Evolutionary conservation across 2,797 vertebrate species (phyloP).

Genomic region (Eremophila alpestris): DNA sequence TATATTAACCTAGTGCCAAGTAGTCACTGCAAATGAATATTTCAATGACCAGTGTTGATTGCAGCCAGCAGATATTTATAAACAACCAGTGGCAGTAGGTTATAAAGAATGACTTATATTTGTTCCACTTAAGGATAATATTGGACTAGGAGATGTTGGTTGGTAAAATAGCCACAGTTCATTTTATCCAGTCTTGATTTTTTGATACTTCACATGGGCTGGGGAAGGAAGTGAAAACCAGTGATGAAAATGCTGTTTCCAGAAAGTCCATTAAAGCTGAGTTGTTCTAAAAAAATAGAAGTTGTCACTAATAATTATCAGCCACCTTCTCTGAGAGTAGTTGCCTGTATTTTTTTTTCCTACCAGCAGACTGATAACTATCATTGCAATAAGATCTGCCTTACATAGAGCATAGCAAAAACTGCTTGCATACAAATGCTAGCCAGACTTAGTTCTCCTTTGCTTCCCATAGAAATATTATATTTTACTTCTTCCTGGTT

Average conservation of each 20-base stretch:
- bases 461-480: conserved; percentile 16
- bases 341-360: conserved; percentile 9
- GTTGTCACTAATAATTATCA: conserved; percentile 60
- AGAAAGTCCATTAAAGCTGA: conserved; percentile 65
- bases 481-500: conserved; percentile 10
- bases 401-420: conserved; percentile 45
- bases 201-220: conserved; percentile 32
- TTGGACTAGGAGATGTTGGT: conserved; percentile 52
- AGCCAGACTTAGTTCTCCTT: conserved; percentile 24
- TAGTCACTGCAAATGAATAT: conserved; percentile 83
- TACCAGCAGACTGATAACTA: not conserved
- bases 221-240: conserved; percentile 59
- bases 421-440: not conserved
- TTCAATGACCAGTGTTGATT: conserved; percentile 85
- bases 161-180: conserved; percentile 51
- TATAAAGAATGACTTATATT: conserved; percentile 62
- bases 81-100: conserved; percentile 64
- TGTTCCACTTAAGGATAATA: conserved; percentile 65
- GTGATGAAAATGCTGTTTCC: conserved; percentile 63
- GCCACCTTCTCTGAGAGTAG: conserved; percentile 6
- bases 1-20: conserved; percentile 84
- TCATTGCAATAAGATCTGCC: conserved; percentile 52
- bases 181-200: conserved; percentile 61
- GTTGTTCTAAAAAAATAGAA: conserved; percentile 56
- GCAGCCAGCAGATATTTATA: conserved; percentile 85